Evolutionary conservation across 2,888 invertebrate genomes (phyloP), one percentile per base, ranked within the genome.

Genomic region (Dasysyrphus tricinctus): DNA sequence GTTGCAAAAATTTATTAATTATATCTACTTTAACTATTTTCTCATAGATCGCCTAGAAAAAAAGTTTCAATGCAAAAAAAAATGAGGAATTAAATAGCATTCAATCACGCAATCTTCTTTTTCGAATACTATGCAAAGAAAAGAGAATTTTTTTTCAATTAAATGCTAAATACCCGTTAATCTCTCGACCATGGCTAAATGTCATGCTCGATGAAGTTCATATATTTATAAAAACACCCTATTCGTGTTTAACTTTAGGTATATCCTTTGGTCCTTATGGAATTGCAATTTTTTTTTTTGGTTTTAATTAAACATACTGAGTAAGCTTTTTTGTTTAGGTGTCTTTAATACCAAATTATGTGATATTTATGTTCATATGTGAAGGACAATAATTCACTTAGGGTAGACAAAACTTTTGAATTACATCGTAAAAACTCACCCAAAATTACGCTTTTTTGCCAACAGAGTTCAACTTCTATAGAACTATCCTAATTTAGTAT

Each of bases 31-130:
- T 12, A 54, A 80, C 84, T 84, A 84, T 80, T 84, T 80, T 80
- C 80, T 76, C 84, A 84, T 84, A 84, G 84, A 80, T 84, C 84
- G 76, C 84, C 84, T 84, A 84, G 84, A 76, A 69, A 76, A 74
- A 37, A 24, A 49, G 8, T 63, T 81, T 49, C 19, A 39, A 49
- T 51, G 47, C 12, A 51, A 34, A 42, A 76, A 81, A 42, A 42
- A 72, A 14, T 16, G 24, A 29, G 4, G 67, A 82, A 67, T 67
- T 54, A 47, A 80, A 84, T 84, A 59, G 80, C 84, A 76, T 73
- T 80, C 80, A 84, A 84, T 84, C 84, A 84, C 84, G 84, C 84
- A 80, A 84, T 80, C 57, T 59, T 67, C 51, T 42, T 67, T 67
- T 39, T 65, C 42, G 63, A 63, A 63, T 56, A 24, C 16, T n/a